Base-by-base conservation (phyloP, 2,113 vertebrate species). In the Tragelaphus imberbis region DNA sequence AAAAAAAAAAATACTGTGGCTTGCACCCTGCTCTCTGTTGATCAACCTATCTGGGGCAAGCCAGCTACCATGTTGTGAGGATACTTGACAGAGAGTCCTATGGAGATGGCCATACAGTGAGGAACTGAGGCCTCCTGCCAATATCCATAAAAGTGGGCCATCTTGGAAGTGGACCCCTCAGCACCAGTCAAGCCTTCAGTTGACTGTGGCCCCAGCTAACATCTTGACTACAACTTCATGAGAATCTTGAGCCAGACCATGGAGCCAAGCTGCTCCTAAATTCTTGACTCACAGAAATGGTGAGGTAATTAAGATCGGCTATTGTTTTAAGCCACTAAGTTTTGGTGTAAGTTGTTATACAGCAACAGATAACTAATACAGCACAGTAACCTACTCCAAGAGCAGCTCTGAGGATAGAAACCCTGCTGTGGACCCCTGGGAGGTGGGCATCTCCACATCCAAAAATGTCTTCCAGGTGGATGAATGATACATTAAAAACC, bases 121-220 rank as follows among this genome's bases (percentile, higher is more conserved):
- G 58, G 55, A 93, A 47, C 11, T 63, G 93, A 84, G 40, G 17
- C 36, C 44, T 75, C 47, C 40, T 63, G 53, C 10, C 23, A 87
- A 81, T 5, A 81, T 27, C 27, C 12, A 68, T 95, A 68, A 12
- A 71, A 91, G 28, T 65, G n/a, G 25, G 65, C 82, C 53, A 81
- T 97, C 93, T 91, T 93, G 58, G 25, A 97, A 93, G 68, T 56
- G 51, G 14, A 55, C 28, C 51, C 90, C 84, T 90, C 14, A 1
- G 80, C 36, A n/a, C 56, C 80, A 84, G 97, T 59, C 87, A 75
- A 90, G 61, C 61, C 80, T 95, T 94, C 92, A 59, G 71, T 65
- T 86, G 61, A 86, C 15, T 49, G 36, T 51, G 58, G 53, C 79
- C 47, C 84, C 65, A 95, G 58, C 59, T 30, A 84, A 86, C 47